These are phyloP conservation scores for Cacoxenus indagator DNA, from an alignment of 2,888 invertebrate species.

Conservation along the genomic window DNA sequence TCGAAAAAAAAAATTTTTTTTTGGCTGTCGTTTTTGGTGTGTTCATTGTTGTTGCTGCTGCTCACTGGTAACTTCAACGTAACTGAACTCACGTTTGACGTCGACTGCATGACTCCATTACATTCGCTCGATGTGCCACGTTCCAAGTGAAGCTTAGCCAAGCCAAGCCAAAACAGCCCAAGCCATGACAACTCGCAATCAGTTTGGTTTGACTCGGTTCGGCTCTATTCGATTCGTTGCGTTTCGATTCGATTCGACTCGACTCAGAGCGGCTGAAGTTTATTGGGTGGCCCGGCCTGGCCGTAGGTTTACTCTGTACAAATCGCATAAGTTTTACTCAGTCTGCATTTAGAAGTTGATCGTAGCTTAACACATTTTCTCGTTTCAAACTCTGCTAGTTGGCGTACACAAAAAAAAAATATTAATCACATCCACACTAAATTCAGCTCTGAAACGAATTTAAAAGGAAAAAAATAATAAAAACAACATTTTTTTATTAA, in stretches of 20 bases:
- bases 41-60: too few species aligned
- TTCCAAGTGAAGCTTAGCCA: too few species aligned
- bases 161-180: too few species aligned
- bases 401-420: not conserved
- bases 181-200: too few species aligned
- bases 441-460: not conserved
- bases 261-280: not conserved
- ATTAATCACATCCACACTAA: not conserved
- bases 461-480: not conserved
- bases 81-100: too few species aligned
- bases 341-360: slow-evolving; percentile 19
- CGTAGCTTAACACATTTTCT: slow-evolving; percentile 12
- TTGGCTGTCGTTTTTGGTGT: too few species aligned
- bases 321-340: slow-evolving; percentile 17
- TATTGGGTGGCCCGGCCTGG: not conserved
- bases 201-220: too few species aligned
- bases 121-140: too few species aligned
- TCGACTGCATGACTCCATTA: too few species aligned
- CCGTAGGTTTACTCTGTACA: slow-evolving; percentile 13
- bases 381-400: not conserved
- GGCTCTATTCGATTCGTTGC: too few species aligned
- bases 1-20: too few species aligned
- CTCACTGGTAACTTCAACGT: too few species aligned
- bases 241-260: not conserved
- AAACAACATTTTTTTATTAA: not conserved